Evolutionary conservation across 2,888 invertebrate genomes (phyloP).

Genomic region (Balanococcus diminutus): DNA sequence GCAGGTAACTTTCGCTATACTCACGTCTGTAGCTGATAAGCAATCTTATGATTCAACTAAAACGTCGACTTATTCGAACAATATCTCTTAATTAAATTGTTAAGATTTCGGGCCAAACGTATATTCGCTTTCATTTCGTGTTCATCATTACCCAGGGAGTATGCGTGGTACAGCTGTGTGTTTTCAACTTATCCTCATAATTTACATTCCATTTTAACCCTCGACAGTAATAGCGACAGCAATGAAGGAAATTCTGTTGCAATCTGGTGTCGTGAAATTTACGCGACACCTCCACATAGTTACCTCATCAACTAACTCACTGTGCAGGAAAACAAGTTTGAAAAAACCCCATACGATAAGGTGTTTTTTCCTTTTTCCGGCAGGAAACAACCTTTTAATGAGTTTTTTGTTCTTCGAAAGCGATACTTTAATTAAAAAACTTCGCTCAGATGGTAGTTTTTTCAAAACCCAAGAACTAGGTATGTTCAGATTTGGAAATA

Average conservation of each 20-base stretch:
- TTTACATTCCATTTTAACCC: slow-evolving; percentile 36
- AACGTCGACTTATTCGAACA: slow-evolving; percentile 22
- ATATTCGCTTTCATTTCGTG: not conserved
- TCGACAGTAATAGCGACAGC: slow-evolving; percentile 25
- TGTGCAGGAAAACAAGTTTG: not conserved
- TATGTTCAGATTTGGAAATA: not conserved
- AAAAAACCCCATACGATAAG: not conserved
- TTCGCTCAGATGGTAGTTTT: not conserved
- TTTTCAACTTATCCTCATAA: slow-evolving; percentile 30
- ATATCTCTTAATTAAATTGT: slow-evolving; percentile 38
- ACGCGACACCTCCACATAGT: not conserved
- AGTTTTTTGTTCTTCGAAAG: not conserved
- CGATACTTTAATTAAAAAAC: slow-evolving; percentile 7
- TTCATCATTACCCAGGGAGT: not conserved
- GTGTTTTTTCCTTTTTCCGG: not conserved
- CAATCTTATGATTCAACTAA: slow-evolving; percentile 10
- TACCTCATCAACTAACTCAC: not conserved
- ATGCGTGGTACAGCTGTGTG: not conserved
- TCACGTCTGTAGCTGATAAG: not conserved
- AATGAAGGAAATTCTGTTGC: not conserved
- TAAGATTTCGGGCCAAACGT: slow-evolving; percentile 27
- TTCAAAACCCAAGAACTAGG: not conserved
- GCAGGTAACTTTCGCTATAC: not conserved
- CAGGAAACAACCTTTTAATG: not conserved
- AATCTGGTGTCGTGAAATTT: not conserved